These are phyloP conservation scores for Tuta absoluta DNA, from an alignment of 2,888 invertebrate species.

Conservation along the genomic window DNA sequence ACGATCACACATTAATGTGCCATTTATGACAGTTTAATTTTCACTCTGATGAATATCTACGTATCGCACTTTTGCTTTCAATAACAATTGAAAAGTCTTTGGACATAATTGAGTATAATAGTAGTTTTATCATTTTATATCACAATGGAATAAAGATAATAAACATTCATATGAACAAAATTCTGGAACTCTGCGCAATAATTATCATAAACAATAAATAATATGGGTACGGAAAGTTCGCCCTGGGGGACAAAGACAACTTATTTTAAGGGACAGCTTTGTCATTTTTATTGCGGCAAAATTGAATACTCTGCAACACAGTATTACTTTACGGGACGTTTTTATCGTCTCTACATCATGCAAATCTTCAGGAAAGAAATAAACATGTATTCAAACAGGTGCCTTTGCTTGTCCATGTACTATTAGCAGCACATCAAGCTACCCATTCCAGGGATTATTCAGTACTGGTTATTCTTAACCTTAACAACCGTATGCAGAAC, in stretches of 20 bases:
- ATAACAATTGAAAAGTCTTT: not conserved
- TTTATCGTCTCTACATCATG: constrained; percentile 8
- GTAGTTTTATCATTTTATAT: not conserved
- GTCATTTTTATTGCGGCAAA: not conserved
- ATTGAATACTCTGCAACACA: not conserved
- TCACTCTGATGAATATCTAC: not conserved
- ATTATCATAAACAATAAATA: not conserved
- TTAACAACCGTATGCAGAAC: too few relatives aligned
- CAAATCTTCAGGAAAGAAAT: not conserved
- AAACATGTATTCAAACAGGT: constrained; percentile 2
- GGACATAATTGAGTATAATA: not conserved
- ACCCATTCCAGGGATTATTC: too few relatives aligned
- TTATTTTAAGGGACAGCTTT: not conserved
- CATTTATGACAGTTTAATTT: constrained; percentile 20
- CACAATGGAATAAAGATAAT: not conserved
- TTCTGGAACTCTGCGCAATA: not conserved
- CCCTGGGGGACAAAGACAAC: not conserved
- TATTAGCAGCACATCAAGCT: not conserved
- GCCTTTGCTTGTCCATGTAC: not conserved
- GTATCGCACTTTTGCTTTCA: constrained; percentile 11
- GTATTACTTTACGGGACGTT: constrained; percentile 6
- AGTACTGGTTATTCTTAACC: not conserved
- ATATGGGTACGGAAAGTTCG: not conserved
- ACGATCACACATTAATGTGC: constrained; percentile 20
- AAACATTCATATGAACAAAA: not conserved